Conservation (phyloP, 2,888 invertebrate species). For the Callinectes sapidus region DNA sequence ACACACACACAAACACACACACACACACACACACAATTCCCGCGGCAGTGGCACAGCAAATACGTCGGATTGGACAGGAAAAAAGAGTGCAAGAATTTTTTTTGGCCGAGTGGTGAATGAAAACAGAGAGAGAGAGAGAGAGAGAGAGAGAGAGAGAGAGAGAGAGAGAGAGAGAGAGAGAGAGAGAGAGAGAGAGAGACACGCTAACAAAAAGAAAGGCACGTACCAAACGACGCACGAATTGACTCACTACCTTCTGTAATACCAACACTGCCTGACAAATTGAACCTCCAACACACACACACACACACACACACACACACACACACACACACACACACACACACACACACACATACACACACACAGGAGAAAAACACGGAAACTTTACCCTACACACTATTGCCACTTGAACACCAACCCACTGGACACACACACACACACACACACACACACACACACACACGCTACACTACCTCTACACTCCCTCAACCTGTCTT, state of each 20-base stretch:
- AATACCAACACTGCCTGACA: not conserved
- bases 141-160: constrained; percentile 31
- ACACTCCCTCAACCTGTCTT: constrained; percentile 9
- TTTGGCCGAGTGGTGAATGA: not conserved
- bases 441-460: constrained; percentile 22
- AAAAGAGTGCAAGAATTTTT: constrained; percentile 16
- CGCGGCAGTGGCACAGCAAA: not conserved
- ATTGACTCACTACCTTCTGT: not conserved
- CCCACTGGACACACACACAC: not conserved
- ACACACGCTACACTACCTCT: not conserved
- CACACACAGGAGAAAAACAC: not conserved
- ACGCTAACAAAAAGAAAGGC: not conserved
- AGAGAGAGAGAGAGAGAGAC: not conserved
- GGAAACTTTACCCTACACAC: not conserved
- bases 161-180: constrained; percentile 34
- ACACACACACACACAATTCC: not conserved
- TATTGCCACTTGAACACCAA: constrained; percentile 12
- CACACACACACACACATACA: not conserved
- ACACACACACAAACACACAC: not conserved
- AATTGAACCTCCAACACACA: not conserved
- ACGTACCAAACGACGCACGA: not conserved
- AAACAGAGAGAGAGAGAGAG: not conserved
- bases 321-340: not conserved
- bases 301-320: constrained; percentile 1
- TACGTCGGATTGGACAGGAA: not conserved